phyloP scores from a whole-genome alignment of 2,888 invertebrate species.

The Agrotis puta region DNA sequence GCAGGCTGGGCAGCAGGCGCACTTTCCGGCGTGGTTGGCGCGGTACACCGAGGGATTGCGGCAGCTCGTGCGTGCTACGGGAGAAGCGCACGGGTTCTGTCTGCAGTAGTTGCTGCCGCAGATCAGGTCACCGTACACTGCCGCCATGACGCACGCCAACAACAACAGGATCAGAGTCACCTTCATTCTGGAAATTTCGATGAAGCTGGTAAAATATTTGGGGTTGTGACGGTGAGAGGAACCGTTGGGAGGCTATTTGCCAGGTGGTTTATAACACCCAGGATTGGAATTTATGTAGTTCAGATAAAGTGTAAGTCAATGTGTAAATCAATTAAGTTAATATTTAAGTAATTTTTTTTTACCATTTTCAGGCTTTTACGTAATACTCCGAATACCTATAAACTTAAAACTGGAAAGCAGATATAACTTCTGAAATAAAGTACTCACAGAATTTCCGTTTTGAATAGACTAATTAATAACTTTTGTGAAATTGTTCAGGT shows the following conservation, averaged over 20 bases:
- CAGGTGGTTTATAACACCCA: too few species aligned
- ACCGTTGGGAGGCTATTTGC: not conserved
- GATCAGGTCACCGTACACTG: slow-evolving; percentile 82
- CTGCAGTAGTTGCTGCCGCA: slow-evolving; percentile 86
- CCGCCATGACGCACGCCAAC: slow-evolving; percentile 77
- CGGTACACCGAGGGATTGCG: slow-evolving; percentile 77
- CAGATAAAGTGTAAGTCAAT: too few species aligned
- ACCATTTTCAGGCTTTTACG: too few species aligned
- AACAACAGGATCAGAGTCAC: slow-evolving; percentile 75
- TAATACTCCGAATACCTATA: too few species aligned
- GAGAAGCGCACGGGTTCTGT: slow-evolving; percentile 77
- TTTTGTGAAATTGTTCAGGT: not conserved
- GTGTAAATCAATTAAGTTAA: not conserved
- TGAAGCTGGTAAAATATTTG: not conserved
- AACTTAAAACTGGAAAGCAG: not conserved
- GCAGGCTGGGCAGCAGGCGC: slow-evolving; percentile 88
- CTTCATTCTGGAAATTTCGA: slow-evolving; percentile 80
- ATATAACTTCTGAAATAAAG: not conserved
- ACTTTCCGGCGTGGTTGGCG: slow-evolving; percentile 83
- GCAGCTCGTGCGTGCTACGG: slow-evolving; percentile 76
- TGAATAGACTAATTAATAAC: not conserved
- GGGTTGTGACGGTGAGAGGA: not conserved
- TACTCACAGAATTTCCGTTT: not conserved
- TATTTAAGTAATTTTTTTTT: too few species aligned
- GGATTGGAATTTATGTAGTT: too few species aligned